A percentile compares a stretch with the other conserved stretches of the same genome.
Conservation (phyloP, 2,888 invertebrate species). For the Temnothorax unifasciatus region DNA sequence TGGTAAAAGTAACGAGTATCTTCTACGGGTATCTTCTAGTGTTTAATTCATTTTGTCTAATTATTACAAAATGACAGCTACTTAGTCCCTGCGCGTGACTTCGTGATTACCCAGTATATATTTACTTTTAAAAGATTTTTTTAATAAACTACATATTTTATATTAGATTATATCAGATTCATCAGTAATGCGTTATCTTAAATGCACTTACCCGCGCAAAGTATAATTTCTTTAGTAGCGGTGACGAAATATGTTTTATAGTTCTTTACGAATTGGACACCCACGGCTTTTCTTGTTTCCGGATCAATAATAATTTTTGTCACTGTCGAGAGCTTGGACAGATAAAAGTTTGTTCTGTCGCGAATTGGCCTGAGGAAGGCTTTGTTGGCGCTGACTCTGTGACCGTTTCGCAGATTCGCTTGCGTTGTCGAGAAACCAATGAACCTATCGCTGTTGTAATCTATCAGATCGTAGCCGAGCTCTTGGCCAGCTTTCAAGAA, state of each 20-base stretch:
- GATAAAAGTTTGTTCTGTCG: slow-evolving; percentile 89
- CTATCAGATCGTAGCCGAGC: slow-evolving; percentile 90
- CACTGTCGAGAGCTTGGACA: slow-evolving; percentile 91
- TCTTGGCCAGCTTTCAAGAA: slow-evolving; percentile 91
- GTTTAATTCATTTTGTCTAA: background rate
- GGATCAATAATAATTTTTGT: slow-evolving; percentile 90
- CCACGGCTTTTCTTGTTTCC: slow-evolving; percentile 88
- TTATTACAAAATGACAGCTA: too few relatives aligned
- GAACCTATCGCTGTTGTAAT: slow-evolving; percentile 90
- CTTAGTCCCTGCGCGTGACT: too few relatives aligned
- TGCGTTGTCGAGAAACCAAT: slow-evolving; percentile 91
- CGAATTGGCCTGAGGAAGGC: slow-evolving; percentile 92
- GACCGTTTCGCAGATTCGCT: slow-evolving; percentile 91
- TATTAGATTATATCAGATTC: too few relatives aligned
- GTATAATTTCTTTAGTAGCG: slow-evolving; percentile 92
- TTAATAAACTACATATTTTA: background rate
- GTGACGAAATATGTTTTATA: slow-evolving; percentile 87
- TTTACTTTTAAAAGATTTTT: background rate
- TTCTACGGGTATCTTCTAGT: background rate
- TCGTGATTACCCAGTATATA: background rate
- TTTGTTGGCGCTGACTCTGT: slow-evolving; percentile 93
- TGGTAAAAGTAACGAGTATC: background rate
- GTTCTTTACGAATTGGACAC: slow-evolving; percentile 91
- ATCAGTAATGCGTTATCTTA: background rate
- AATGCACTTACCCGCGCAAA: slow-evolving; percentile 90